Conservation (phyloP, 1,140 invertebrate genomes). For the Apis laboriosa region DNA sequence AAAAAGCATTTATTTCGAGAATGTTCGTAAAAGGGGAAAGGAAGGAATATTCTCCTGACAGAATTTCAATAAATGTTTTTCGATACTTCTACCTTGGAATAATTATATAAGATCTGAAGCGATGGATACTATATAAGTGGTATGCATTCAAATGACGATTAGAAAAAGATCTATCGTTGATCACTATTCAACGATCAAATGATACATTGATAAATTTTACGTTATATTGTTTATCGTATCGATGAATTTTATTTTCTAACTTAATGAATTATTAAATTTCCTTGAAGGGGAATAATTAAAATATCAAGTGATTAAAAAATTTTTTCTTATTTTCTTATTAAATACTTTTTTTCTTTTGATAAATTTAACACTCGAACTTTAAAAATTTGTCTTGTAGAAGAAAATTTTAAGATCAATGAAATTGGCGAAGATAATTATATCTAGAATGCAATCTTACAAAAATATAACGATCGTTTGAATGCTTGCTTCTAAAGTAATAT, state of each 20-base stretch:
- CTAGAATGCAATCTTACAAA: not conserved
- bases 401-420: not conserved
- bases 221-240: not conserved
- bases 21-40: not conserved
- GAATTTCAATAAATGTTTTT: conserved; percentile 37
- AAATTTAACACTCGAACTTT: too few species aligned
- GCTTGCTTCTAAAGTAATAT: conserved; percentile 35
- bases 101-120: conserved; percentile 33
- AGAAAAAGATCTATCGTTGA: not conserved
- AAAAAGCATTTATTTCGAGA: conserved; percentile 6
- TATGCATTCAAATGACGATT: conserved; percentile 31
- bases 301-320: not conserved
- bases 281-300: not conserved
- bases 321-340: too few species aligned
- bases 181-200: not conserved
- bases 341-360: not conserved
- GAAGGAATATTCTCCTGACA: not conserved
- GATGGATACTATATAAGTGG: conserved; percentile 16
- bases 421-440: not conserved
- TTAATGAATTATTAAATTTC: too few species aligned
- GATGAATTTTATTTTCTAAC: too few species aligned
- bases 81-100: conserved; percentile 42
- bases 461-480: conserved; percentile 16
- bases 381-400: too few species aligned
- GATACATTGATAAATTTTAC: not conserved